Evolutionary conservation across 2,797 vertebrate genomes (phyloP), one percentile per base, ranked within the genome.

Genomic region (Hirundo rustica): DNA sequence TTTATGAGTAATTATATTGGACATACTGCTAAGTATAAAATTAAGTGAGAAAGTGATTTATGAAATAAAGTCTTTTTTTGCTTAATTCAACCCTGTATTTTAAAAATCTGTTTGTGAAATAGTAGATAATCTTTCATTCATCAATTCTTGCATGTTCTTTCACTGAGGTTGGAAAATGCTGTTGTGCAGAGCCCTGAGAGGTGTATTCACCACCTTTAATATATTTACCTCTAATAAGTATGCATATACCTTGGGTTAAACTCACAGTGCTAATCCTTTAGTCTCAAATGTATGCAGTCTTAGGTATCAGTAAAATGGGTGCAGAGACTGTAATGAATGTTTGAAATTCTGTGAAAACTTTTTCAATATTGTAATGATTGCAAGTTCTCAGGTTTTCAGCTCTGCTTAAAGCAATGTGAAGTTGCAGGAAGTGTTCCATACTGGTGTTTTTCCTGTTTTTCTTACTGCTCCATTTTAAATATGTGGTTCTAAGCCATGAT

Each of bases 1-100:
- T 91, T 76, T 57, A 64, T 88, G 61, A 95, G 55, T 94, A 94
- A 95, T 94, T 94, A 47, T 77, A 71, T 82, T 96, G 64, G 77
- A 82, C 67, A 82, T 53, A 34, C 53, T 93, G 10, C 23, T 71
- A 87, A 93, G 51, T 77, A 44, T 88, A 92, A 88, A 96, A 94
- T 90, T 76, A 86, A 92, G 34, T 72, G 79, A 66, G 60, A 81
- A 91, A 88, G 25, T 78, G 19, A 65, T 18, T 88, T 85, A 29
- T 2, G 34, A 93, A 95, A 76, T 81, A 5, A 71, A 79, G 26
- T 53, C 6, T 48, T 75, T 64, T 36, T 64, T 78, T 62, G 18
- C 26, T 10, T 84, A 50, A 67, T 88, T 90, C 60, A 94, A 42
- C 16, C 2, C 19, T 50, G 2, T 67, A 32, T 86, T 74, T 65